A percentile compares a stretch with the other conserved stretches of the same genome.
These are phyloP conservation scores for Danio kyathit DNA, from an alignment of 2,797 vertebrate species.

Conservation along the genomic window DNA sequence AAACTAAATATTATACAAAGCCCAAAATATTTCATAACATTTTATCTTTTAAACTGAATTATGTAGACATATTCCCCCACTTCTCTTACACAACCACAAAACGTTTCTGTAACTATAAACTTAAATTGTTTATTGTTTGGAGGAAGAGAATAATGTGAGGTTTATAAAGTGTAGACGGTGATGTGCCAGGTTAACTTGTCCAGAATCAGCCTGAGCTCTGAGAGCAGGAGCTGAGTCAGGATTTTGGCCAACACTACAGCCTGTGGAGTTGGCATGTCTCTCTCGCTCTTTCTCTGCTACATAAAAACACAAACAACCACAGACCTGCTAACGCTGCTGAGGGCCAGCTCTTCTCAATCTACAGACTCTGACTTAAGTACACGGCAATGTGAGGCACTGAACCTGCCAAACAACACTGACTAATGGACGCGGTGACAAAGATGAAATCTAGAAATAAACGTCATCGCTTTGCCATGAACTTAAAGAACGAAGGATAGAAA, in stretches of 20 bases:
- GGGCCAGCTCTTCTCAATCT: slow-evolving; percentile 31
- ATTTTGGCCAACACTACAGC: slow-evolving; percentile 72
- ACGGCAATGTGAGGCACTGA: slow-evolving; percentile 25
- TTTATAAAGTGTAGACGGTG: slow-evolving; percentile 25
- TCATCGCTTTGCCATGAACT: background rate
- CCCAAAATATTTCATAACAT: too few species aligned
- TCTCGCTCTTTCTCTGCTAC: slow-evolving; percentile 42
- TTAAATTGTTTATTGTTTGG: slow-evolving; percentile 60
- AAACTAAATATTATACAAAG: too few species aligned
- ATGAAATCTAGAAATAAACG: slow-evolving; percentile 10
- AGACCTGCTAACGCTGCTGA: slow-evolving; percentile 33
- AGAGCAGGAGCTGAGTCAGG: slow-evolving; percentile 80
- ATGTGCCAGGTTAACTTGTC: slow-evolving; percentile 65
- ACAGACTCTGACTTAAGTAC: slow-evolving; percentile 41
- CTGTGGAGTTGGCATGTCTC: slow-evolving; percentile 74
- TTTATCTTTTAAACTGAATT: too few species aligned
- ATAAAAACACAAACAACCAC: slow-evolving; percentile 51
- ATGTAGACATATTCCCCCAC: too few species aligned
- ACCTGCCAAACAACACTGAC: background rate
- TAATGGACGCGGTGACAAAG: background rate
- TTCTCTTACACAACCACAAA: too few species aligned
- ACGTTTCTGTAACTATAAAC: too few species aligned
- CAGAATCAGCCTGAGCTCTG: slow-evolving; percentile 70
- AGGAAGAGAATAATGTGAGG: slow-evolving; percentile 63
- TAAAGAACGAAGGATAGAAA: background rate